A percentile compares a stretch with the other conserved stretches of the same genome.
Conservation (phyloP, 2,113 vertebrate species). For the Tympanuchus pallidicinctus region DNA sequence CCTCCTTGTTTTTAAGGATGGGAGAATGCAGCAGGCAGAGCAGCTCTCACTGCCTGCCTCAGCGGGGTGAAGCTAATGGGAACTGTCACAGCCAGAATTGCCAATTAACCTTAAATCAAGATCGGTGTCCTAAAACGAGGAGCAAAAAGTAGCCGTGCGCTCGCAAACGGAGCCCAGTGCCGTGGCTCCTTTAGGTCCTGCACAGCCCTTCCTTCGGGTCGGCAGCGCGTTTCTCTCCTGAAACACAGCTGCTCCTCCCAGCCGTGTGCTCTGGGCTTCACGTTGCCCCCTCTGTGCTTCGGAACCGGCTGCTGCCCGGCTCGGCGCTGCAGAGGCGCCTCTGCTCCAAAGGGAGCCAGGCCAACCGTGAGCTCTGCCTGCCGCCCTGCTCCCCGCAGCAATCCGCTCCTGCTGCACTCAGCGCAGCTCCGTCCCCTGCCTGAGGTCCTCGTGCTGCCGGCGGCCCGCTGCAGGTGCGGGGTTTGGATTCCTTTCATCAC, state of each 20-base stretch:
- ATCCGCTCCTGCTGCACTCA: too few species aligned
- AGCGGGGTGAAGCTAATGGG: background rate
- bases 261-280: background rate
- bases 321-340: too few species aligned
- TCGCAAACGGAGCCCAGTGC: background rate
- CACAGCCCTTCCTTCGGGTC: too few species aligned
- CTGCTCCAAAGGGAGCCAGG: too few species aligned
- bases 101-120: background rate
- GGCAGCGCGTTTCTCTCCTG: too few species aligned
- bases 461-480: background rate
- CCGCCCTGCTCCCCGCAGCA: too few species aligned
- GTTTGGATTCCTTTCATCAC: background rate
- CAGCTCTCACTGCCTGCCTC: background rate
- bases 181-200: too few species aligned
- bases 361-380: too few species aligned
- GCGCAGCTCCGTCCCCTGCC: background rate
- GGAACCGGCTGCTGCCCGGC: background rate
- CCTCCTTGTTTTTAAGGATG: too few species aligned
- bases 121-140: background rate
- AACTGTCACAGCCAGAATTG: background rate
- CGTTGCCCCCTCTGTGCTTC: background rate
- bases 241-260: too few species aligned
- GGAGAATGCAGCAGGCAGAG: too few species aligned
- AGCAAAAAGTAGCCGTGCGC: accelerated
- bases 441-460: background rate